These are phyloP conservation scores for Perodicticus potto DNA, from an alignment of 2,797 vertebrate species.

Conservation along the genomic window DNA sequence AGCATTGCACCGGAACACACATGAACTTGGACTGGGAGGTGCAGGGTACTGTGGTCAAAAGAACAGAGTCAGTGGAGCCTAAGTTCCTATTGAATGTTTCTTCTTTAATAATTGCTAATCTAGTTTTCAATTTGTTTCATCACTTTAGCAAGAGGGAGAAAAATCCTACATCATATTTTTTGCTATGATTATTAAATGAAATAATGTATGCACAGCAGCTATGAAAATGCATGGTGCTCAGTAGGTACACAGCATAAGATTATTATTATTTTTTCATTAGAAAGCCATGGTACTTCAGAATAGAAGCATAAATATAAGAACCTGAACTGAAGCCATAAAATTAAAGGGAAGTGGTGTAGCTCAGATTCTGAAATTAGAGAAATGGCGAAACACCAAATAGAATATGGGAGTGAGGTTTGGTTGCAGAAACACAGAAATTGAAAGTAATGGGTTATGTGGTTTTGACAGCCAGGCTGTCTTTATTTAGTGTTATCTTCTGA, in stretches of 20 bases:
- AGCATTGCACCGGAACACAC: too few relatives aligned
- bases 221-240: background rate
- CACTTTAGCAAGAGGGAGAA: background rate
- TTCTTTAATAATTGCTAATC: background rate
- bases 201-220: background rate
- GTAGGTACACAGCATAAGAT: background rate
- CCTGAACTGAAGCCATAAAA: background rate
- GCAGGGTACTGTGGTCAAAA: background rate
- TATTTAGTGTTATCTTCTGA: background rate
- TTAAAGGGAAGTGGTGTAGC: background rate
- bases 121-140: background rate
- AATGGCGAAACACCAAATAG: background rate
- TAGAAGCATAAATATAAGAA: background rate
- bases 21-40: background rate
- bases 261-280: background rate
- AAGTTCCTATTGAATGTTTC: background rate
- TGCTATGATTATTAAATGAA: background rate
- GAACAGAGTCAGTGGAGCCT: background rate
- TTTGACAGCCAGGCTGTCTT: background rate
- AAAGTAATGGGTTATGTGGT: fast-evolving
- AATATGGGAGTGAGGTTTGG: background rate
- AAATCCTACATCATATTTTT: background rate
- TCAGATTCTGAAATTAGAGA: background rate
- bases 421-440: background rate
- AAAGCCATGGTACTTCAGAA: background rate